A percentile compares a stretch with the other conserved stretches of the same genome.
These are phyloP conservation scores for Oscheius onirici DNA, from an alignment of 2,888 invertebrate species.

Conservation along the genomic window DNA sequence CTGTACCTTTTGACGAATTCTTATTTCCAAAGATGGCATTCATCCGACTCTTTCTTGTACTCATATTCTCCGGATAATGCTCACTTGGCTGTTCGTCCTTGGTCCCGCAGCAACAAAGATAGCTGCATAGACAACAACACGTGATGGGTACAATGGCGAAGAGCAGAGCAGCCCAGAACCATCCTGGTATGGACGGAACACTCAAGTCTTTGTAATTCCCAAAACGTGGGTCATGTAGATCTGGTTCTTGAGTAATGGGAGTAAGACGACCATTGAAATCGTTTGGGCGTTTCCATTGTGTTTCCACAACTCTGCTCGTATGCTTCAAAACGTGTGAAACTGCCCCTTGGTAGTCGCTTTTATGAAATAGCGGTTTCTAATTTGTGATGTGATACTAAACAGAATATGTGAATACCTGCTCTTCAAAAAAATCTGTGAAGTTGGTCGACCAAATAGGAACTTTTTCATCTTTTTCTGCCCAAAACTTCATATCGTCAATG, in stretches of 20 bases:
- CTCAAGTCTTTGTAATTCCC: slow-evolving; percentile 34
- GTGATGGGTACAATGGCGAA: slow-evolving; percentile 61
- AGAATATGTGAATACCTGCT: slow-evolving; percentile 57
- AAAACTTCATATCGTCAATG: slow-evolving; percentile 66
- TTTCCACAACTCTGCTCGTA: slow-evolving; percentile 30
- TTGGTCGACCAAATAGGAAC: slow-evolving; percentile 66
- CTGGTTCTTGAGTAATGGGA: no score
- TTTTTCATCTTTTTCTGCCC: slow-evolving; percentile 65
- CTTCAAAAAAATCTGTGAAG: slow-evolving; percentile 63
- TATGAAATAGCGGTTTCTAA: slow-evolving; percentile 61
- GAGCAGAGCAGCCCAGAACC: slow-evolving; percentile 58
- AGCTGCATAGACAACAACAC: slow-evolving; percentile 64
- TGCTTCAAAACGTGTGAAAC: slow-evolving; percentile 60
- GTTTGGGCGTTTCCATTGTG: background rate
- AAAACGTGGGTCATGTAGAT: slow-evolving; percentile 35
- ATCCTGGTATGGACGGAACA: slow-evolving; percentile 46
- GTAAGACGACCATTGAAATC: background rate
- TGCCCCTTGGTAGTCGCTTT: slow-evolving; percentile 58
- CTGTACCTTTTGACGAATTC: no score
- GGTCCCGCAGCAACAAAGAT: slow-evolving; percentile 66
- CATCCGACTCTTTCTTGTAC: no score
- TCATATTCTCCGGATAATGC: background rate
- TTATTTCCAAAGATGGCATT: no score
- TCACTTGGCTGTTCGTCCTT: slow-evolving; percentile 42
- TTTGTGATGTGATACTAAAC: background rate